phyloP scores from a whole-genome alignment of 2,888 invertebrate species.

The Cremastinae sp. region DNA sequence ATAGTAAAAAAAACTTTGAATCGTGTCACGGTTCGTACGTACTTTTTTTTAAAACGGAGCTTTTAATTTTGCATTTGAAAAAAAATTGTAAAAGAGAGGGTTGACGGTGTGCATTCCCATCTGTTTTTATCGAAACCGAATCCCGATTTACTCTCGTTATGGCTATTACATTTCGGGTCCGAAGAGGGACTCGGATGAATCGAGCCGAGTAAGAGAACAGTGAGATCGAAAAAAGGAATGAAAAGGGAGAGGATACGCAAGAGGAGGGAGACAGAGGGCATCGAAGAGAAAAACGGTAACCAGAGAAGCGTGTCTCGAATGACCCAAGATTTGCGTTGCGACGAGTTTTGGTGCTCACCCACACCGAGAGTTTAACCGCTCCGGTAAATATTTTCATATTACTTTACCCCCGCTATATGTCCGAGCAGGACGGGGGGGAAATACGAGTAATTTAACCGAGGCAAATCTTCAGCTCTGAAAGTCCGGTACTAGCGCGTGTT shows the following conservation, averaged over 20 bases:
- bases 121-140: conserved; percentile 66
- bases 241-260: not conserved
- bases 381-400: conserved; percentile 79
- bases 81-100: conserved; percentile 11
- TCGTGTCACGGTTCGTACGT: no score
- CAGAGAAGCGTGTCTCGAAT: conserved; percentile 77
- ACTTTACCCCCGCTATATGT: conserved; percentile 70
- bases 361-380: conserved; percentile 58
- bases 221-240: not conserved
- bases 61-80: not conserved
- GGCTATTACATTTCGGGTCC: conserved; percentile 73
- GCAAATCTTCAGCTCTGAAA: conserved; percentile 68
- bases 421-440: not conserved
- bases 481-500: conserved; percentile 39
- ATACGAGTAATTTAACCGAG: conserved; percentile 75
- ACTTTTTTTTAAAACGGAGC: no score
- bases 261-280: conserved; percentile 51
- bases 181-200: conserved; percentile 49
- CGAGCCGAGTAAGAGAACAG: conserved; percentile 38
- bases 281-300: conserved; percentile 72
- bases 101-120: conserved; percentile 40
- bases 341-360: conserved; percentile 59
- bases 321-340: conserved; percentile 68
- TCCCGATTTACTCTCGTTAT: conserved; percentile 66
- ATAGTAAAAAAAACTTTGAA: no score